Conservation (phyloP, 2,888 invertebrate genomes). For the Cephus pulcher region DNA sequence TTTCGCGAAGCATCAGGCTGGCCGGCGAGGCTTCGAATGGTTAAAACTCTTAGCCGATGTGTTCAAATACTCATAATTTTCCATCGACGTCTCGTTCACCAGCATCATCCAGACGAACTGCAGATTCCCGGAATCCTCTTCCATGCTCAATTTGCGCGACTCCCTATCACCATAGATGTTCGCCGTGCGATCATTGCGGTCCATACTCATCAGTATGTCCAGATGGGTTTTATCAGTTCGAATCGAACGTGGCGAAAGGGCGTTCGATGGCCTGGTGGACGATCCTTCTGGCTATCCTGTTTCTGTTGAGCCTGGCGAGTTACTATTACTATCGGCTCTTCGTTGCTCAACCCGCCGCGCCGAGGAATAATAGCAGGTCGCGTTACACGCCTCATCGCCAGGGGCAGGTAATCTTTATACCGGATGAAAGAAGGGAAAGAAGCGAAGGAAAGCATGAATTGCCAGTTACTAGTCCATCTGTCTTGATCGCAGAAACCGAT, state of each 20-base stretch:
- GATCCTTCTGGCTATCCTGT: neutral
- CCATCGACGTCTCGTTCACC: no score
- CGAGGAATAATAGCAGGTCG: slow-evolving; percentile 10
- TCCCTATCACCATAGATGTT: neutral
- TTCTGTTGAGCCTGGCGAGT: neutral
- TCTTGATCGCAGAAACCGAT: slow-evolving; percentile 1
- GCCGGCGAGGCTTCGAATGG: no score
- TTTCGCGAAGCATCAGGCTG: no score
- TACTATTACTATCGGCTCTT: slow-evolving; percentile 12
- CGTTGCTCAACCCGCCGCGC: slow-evolving; percentile 6
- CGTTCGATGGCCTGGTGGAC: neutral
- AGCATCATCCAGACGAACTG: no score
- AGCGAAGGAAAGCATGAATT: neutral
- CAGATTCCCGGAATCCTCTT: neutral
- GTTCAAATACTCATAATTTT: no score
- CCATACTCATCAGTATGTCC: no score
- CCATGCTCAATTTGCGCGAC: neutral
- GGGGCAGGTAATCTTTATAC: no score
- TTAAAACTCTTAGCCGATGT: no score
- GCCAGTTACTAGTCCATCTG: slow-evolving; percentile 1
- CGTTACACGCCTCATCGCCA: no score
- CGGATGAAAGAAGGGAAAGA: no score
- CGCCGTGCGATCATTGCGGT: neutral
- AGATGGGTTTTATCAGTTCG: no score
- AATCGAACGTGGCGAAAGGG: neutral